Conservation (phyloP, 2,888 invertebrate species). For the Gibbula magus region DNA sequence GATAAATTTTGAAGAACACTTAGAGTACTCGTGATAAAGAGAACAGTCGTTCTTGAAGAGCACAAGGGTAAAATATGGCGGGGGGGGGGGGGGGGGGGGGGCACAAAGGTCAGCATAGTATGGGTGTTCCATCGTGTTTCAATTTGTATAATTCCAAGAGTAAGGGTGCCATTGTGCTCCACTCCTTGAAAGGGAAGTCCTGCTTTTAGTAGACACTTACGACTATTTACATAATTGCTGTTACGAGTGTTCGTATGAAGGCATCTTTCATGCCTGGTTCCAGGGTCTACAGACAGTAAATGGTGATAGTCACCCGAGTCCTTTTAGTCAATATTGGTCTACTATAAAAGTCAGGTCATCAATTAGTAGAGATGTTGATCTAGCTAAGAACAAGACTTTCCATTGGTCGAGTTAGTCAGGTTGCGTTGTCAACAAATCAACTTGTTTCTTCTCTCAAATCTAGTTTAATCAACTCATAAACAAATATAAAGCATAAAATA, state of each 20-base stretch:
- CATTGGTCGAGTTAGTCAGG: no score
- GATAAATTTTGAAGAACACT: conserved; percentile 10
- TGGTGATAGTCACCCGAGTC: no score
- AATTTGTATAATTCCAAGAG: neutral
- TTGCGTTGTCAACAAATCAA: no score
- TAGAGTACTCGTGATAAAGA: neutral
- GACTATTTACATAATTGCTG: conserved; percentile 3
- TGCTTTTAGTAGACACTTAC: neutral
- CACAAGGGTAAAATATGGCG: neutral
- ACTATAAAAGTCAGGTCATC: no score
- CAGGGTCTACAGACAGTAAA: no score
- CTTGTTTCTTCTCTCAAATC: no score
- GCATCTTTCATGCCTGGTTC: neutral
- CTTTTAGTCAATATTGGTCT: no score
- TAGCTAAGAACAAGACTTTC: no score
- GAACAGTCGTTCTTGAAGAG: neutral
- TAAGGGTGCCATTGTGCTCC: neutral
- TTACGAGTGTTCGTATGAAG: neutral
- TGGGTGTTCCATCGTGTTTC: neutral
- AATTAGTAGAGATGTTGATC: no score
- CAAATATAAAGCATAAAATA: no score
- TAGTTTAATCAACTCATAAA: no score
- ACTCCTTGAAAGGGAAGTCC: neutral
- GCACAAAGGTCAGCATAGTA: neutral
- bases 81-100: neutral